Base-by-base conservation (phyloP, 2,113 vertebrate genomes). In the Microcebus jonahi region DNA sequence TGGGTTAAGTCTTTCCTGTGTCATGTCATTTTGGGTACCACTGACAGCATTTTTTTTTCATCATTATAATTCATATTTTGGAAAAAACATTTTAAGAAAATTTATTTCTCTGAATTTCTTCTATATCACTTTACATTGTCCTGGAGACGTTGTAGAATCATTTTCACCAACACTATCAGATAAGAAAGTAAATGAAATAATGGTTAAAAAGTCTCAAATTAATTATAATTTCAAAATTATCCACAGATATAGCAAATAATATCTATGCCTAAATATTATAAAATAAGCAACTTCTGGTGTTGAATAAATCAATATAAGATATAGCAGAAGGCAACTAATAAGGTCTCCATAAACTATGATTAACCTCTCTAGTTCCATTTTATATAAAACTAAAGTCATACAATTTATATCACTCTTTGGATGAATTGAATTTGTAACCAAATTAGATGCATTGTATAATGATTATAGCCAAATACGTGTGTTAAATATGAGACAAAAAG, bases 81-180 rank as follows among this genome's bases (percentile, higher is more conserved):
- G 80, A 42, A 50, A 50, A 53, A 83, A 90, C 23, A 71, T 36
- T 95, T 68, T 39, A 88, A 91, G 55, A 97, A 91, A 25, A 71
- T 27, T 42, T 59, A 48, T 55, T 68, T 95, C 14, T 45, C 11
- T 63, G 31, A 83, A 63, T 77, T 86, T 20, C 36, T 91, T 53
- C 8, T 70, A 15, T 67, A 79, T 71, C 8, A 82, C 20, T 55
- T 34, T 20, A 45, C 7, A 27, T 42, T 76, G 27, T 17, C 57
- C 25, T 80, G n/a, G 31, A 88, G n/a, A 53, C 27, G 27, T 3
- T 80, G 20, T 42, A 79, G 34, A 63, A 71, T 87, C 34, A 63
- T 67, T 23, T 84, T 71, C 1, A 50, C 83, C 25, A 59, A 39
- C 14, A 73, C 25, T 48, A 48, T 29, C 39, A 81, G 80, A 17